Percentiles rank a stretch among this genome's conserved stretches.
Evolutionary conservation across 2,888 invertebrate species (phyloP).

Genomic region (Cheilosia scutellata): DNA sequence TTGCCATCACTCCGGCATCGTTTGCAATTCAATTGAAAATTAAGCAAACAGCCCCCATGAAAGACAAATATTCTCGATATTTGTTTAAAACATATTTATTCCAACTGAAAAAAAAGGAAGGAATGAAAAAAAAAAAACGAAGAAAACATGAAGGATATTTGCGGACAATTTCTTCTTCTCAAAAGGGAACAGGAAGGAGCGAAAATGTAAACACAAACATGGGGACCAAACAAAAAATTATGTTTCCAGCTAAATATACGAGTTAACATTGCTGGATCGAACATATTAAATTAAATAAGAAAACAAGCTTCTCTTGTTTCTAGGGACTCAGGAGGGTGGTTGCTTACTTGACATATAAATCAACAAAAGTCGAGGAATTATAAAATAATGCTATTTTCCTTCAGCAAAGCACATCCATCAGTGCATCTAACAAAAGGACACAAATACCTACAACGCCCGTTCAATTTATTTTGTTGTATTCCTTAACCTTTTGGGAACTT

Average conservation of each 20-base stretch:
- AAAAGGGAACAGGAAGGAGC: not conserved
- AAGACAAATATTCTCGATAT: slow-evolving; percentile 45
- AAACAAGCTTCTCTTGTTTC: slow-evolving; percentile 59
- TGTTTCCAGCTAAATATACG: slow-evolving; percentile 35
- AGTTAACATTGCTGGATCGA: slow-evolving; percentile 28
- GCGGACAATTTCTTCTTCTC: slow-evolving; percentile 24
- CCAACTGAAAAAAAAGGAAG: slow-evolving; percentile 11
- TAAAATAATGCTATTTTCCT: slow-evolving; percentile 15
- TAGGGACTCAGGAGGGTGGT: not conserved
- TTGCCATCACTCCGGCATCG: slow-evolving; percentile 14
- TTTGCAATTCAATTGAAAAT: slow-evolving; percentile 68
- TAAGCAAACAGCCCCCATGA: slow-evolving; percentile 43
- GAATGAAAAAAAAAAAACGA: slow-evolving; percentile 2
- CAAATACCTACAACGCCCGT: no score
- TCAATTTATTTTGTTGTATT: no score
- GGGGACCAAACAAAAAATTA: slow-evolving; percentile 47
- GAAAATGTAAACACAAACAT: slow-evolving; percentile 51
- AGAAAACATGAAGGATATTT: slow-evolving; percentile 40
- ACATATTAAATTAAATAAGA: slow-evolving; percentile 59
- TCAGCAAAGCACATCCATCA: no score
- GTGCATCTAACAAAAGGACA: no score
- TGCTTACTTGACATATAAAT: slow-evolving; percentile 4
- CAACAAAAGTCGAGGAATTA: slow-evolving; percentile 1
- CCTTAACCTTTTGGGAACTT: no score
- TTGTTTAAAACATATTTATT: slow-evolving; percentile 69